Conservation (phyloP, 2,797 vertebrate species). For the Rhinella marina region DNA sequence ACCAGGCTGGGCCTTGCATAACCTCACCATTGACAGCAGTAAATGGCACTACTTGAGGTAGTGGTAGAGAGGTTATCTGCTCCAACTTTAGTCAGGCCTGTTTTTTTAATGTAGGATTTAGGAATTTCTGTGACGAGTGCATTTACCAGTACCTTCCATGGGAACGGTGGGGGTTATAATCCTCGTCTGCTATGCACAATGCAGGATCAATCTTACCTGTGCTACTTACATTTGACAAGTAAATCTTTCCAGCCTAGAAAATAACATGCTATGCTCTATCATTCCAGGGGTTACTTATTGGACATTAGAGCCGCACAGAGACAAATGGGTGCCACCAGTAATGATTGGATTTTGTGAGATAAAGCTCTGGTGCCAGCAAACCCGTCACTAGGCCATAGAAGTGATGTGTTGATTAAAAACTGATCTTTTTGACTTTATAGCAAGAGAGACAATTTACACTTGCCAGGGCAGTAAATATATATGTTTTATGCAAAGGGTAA, state of each 20-base stretch:
- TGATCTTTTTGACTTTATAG: slow-evolving; percentile 42
- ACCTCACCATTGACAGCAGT: neutral
- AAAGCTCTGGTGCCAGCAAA: neutral
- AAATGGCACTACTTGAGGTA: neutral
- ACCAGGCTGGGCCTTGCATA: neutral
- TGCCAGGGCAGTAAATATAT: slow-evolving; percentile 57
- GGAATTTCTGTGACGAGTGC: neutral
- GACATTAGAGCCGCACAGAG: slow-evolving; percentile 14
- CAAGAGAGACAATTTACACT: slow-evolving; percentile 60
- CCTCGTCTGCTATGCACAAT: neutral
- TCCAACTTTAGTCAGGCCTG: neutral
- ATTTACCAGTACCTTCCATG: neutral
- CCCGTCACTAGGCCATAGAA: slow-evolving; percentile 12
- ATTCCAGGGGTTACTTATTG: slow-evolving; percentile 34
- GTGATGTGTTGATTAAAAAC: slow-evolving; percentile 60
- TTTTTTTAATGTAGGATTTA: neutral
- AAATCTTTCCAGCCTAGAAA: slow-evolving; percentile 23
- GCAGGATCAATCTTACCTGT: slow-evolving; percentile 14
- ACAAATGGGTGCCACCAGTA: slow-evolving; percentile 5
- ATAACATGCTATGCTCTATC: slow-evolving; percentile 23
- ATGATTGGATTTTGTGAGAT: slow-evolving; percentile 33
- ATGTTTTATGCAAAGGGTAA: slow-evolving; percentile 61
- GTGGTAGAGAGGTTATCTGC: neutral
- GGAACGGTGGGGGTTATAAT: neutral
- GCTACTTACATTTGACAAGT: slow-evolving; percentile 24